Evolutionary conservation across 1,140 invertebrate species (phyloP).

Genomic region (Sitophilus oryzae): DNA sequence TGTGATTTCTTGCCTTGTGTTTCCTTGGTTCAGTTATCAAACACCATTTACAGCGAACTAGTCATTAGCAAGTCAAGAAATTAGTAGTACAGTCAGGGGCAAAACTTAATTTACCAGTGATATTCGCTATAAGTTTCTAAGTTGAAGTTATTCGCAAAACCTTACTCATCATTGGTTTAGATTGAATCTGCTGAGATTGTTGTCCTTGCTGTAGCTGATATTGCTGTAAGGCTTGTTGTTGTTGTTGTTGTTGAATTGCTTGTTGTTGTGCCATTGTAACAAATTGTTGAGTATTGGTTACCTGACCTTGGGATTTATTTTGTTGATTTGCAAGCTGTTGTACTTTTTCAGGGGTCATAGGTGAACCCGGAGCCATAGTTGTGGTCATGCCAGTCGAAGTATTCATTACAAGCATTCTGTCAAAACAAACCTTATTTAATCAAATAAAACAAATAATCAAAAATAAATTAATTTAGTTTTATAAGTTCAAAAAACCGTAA

Average conservation of each 20-base stretch:
- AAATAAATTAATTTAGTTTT: too few relatives aligned
- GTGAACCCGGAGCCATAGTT: constrained; percentile 45
- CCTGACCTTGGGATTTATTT: constrained; percentile 46
- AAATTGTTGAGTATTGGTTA: constrained; percentile 40
- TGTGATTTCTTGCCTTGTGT: too few relatives aligned
- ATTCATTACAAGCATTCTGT: constrained; percentile 53
- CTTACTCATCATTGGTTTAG: constrained; percentile 53
- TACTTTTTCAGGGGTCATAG: constrained; percentile 43
- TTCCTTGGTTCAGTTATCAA: too few relatives aligned
- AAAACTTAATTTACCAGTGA: too few relatives aligned
- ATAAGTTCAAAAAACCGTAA: constrained; percentile 1
- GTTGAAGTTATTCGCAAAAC: too few relatives aligned
- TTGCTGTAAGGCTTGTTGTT: constrained; percentile 44
- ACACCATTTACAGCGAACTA: too few relatives aligned
- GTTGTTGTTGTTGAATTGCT: constrained; percentile 42
- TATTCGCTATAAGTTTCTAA: too few relatives aligned
- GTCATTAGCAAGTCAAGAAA: too few relatives aligned
- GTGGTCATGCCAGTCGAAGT: constrained; percentile 48
- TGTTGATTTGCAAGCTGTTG: constrained; percentile 48
- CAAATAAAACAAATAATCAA: neutral
- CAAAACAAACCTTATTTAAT: constrained; percentile 24
- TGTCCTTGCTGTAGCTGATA: constrained; percentile 46
- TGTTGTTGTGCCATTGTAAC: constrained; percentile 36
- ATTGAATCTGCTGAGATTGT: constrained; percentile 50
- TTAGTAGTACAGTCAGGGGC: too few relatives aligned